Conservation (phyloP, 2,888 invertebrate species). For the Scaptomyza polygonia region DNA sequence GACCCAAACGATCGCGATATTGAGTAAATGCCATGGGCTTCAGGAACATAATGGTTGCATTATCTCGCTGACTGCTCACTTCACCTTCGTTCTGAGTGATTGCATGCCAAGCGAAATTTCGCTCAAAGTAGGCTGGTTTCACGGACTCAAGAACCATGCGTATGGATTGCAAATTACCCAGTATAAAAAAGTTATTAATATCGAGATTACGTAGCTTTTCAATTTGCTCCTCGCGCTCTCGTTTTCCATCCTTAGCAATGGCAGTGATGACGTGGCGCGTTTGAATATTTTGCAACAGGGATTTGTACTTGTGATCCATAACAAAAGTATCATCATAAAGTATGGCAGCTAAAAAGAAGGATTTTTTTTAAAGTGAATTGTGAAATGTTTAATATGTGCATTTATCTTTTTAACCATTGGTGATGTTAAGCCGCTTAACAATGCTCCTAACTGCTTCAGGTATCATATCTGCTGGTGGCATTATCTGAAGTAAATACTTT, state of each 20-base stretch:
- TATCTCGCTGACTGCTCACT: conserved; percentile 90
- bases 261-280: conserved; percentile 94
- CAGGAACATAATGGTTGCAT: conserved; percentile 90
- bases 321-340: conserved; percentile 95
- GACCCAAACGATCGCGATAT: conserved; percentile 89
- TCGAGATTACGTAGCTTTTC: conserved; percentile 91
- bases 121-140: conserved; percentile 90
- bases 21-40: conserved; percentile 89
- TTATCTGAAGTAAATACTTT: conserved; percentile 90
- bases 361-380: neutral
- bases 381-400: neutral
- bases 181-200: conserved; percentile 94
- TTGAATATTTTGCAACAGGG: conserved; percentile 94
- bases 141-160: conserved; percentile 89
- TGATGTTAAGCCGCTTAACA: conserved; percentile 92
- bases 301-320: conserved; percentile 97
- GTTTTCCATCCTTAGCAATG: conserved; percentile 86
- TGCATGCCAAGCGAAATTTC: conserved; percentile 95
- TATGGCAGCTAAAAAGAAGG: conserved; percentile 87
- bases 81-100: conserved; percentile 91
- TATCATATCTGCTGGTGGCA: conserved; percentile 93
- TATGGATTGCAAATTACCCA: conserved; percentile 90
- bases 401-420: conserved; percentile 86
- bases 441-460: conserved; percentile 93
- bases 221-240: conserved; percentile 88